Conservation (phyloP, 1,140 invertebrate species). For the Epicauta chinensis region DNA sequence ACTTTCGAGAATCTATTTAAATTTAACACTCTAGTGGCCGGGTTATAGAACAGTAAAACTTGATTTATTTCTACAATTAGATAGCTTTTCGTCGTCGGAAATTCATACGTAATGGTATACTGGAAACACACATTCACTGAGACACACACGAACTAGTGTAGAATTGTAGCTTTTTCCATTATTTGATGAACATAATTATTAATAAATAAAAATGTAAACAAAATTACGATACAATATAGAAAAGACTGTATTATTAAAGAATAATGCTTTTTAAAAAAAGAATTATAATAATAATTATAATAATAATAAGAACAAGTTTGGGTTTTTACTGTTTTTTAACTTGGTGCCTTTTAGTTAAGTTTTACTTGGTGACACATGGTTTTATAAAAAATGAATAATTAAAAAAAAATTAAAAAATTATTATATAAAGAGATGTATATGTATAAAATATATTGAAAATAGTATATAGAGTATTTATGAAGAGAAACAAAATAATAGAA, state of each 20-base stretch:
- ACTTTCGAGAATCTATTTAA: conserved; percentile 27
- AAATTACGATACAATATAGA: conserved; percentile 35
- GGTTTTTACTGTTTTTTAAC: conserved; percentile 37
- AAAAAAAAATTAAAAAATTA: too few relatives aligned
- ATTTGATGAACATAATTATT: too few relatives aligned
- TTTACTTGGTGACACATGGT: conserved; percentile 41
- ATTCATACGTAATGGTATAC: not conserved
- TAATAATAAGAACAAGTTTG: conserved; percentile 14
- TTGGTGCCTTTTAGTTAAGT: conserved; percentile 36
- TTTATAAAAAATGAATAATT: conserved; percentile 39
- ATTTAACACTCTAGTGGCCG: conserved; percentile 4
- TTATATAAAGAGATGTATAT: conserved; percentile 38
- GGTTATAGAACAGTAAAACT: not conserved
- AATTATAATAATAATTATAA: too few relatives aligned
- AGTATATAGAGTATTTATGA: conserved; percentile 41
- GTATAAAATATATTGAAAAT: conserved; percentile 40
- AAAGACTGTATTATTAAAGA: conserved; percentile 38
- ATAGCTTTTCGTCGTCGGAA: too few relatives aligned
- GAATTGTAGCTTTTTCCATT: conserved; percentile 25
- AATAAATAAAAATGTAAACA: conserved; percentile 7
- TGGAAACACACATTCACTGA: conserved; percentile 25
- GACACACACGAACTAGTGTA: conserved; percentile 30
- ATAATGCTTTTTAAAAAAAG: not conserved
- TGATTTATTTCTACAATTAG: not conserved
- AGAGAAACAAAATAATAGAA: conserved; percentile 23